Conservation (phyloP, 2,113 vertebrate species). For the Sceloporus undulatus region DNA sequence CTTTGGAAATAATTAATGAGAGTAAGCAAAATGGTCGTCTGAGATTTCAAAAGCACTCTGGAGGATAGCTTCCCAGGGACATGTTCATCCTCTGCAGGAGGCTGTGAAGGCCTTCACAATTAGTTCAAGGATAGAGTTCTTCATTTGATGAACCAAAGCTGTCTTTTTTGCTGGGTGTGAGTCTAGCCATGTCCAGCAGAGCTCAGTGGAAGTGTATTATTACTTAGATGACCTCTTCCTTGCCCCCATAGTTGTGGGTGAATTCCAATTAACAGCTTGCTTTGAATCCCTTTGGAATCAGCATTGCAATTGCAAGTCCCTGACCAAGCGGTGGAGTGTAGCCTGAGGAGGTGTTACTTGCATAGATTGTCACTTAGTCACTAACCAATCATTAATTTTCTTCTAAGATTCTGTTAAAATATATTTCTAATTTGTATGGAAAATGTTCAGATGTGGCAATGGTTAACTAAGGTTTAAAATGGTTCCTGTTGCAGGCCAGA, state of each 20-base stretch:
- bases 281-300: neutral
- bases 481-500: too few relatives aligned
- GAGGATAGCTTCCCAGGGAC: neutral
- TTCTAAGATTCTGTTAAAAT: conserved; percentile 14
- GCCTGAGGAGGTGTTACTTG: conserved; percentile 2
- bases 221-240: neutral
- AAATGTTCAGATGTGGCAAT: too few relatives aligned
- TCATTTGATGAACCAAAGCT: conserved; percentile 4
- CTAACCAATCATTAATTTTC: neutral
- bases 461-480: too few relatives aligned
- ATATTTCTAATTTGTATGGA: too few relatives aligned
- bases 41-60: conserved; percentile 2
- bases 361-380: neutral
- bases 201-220: neutral
- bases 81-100: neutral
- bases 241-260: neutral
- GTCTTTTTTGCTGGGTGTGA: neutral
- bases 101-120: neutral
- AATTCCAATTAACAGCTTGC: conserved; percentile 8
- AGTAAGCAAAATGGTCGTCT: neutral
- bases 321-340: neutral
- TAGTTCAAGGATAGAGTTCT: conserved; percentile 12
- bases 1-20: conserved; percentile 10
- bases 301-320: neutral
- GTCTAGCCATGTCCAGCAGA: conserved; percentile 13